A percentile compares a stretch with the other conserved stretches of the same genome.
Evolutionary conservation across 2,113 vertebrate species (phyloP).

Genomic region (Hippocampus barbouri): DNA sequence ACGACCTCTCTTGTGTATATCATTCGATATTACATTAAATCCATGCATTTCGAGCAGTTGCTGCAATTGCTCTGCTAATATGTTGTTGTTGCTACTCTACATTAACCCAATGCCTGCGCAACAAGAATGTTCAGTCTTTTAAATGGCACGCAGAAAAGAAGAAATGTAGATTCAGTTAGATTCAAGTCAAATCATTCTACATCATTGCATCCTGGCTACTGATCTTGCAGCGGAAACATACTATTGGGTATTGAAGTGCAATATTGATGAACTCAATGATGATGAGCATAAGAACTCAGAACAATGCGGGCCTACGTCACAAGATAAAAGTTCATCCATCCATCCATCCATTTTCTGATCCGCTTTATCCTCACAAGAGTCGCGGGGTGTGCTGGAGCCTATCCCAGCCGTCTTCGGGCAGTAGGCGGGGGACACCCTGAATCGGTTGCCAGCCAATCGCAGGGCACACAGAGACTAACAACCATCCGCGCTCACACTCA

Average conservation of each 20-base stretch:
- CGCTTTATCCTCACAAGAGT: no score
- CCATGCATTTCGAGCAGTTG: neutral
- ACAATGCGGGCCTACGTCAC: neutral
- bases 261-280: neutral
- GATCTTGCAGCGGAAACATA: neutral
- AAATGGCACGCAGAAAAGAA: neutral
- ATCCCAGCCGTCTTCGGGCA: no score
- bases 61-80: neutral
- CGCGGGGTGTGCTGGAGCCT: no score
- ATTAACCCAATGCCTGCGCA: neutral
- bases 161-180: neutral
- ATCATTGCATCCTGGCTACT: neutral
- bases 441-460: no score
- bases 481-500: no score
- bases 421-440: no score
- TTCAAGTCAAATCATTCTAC: neutral
- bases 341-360: no score
- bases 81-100: neutral
- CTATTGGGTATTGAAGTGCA: neutral
- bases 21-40: neutral
- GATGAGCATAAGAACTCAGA: neutral
- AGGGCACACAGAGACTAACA: no score
- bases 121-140: neutral
- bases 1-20: constrained; percentile 5
- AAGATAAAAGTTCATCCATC: neutral